phyloP scores from a whole-genome alignment of 2,888 invertebrate genomes.

The Boloria selene region DNA sequence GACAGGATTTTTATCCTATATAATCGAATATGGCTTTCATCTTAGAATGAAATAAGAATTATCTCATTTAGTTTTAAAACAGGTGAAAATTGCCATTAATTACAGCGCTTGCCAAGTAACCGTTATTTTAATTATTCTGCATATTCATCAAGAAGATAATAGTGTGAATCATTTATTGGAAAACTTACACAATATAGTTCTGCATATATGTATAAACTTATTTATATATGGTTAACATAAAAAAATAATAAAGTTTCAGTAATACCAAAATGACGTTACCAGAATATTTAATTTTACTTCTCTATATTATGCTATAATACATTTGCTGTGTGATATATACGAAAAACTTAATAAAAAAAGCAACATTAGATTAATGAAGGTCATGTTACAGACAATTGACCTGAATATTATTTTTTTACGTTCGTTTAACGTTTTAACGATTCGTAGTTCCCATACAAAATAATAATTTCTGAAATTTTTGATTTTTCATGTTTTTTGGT shows the following conservation, averaged over 20 bases:
- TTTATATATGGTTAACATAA: not conserved
- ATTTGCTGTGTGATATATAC: not conserved
- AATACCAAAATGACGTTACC: constrained; percentile 58
- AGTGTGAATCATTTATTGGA: not conserved
- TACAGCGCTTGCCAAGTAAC: constrained; percentile 49
- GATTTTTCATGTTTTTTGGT: no score
- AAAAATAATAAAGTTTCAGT: constrained; percentile 42
- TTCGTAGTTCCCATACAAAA: no score
- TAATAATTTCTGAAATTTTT: no score
- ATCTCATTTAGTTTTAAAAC: constrained; percentile 45
- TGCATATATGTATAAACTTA: constrained; percentile 1
- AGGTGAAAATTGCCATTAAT: constrained; percentile 46
- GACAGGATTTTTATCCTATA: constrained; percentile 5
- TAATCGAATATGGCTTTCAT: constrained; percentile 42
- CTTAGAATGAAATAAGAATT: constrained; percentile 39
- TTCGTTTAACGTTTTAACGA: no score
- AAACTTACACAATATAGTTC: not conserved
- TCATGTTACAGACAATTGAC: no score
- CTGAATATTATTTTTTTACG: not conserved
- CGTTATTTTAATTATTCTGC: constrained; percentile 25
- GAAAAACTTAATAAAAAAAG: no score
- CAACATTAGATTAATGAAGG: no score
- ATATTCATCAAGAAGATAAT: constrained; percentile 19
- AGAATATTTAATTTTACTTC: constrained; percentile 29
- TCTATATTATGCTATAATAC: constrained; percentile 34